phyloP scores from a whole-genome alignment of 2,888 invertebrate genomes.

The Cephus sareptanus region DNA sequence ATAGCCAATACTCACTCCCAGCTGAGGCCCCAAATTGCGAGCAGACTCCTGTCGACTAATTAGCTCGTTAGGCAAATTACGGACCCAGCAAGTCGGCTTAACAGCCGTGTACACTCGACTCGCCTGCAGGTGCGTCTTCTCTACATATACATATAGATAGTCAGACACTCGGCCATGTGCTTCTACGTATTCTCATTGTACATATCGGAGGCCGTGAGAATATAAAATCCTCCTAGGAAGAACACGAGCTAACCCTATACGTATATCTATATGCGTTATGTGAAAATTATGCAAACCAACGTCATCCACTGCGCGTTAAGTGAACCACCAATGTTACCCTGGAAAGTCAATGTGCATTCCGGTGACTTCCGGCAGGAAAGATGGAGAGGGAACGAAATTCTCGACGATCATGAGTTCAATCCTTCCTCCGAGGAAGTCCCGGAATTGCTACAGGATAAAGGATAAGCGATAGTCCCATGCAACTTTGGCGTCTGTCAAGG shows the following conservation, averaged over 20 bases:
- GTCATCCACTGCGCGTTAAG: slow-evolving; percentile 29
- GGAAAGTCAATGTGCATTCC: not conserved
- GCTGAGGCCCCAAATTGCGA: slow-evolving; percentile 12
- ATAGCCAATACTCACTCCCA: not conserved
- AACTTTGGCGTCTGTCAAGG: not conserved
- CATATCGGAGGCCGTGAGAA: slow-evolving; percentile 46
- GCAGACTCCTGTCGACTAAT: slow-evolving; percentile 35
- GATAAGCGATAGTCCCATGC: not conserved
- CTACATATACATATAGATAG: slow-evolving; percentile 17
- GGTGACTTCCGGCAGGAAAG: not conserved
- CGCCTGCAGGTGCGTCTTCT: slow-evolving; percentile 13
- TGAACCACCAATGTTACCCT: not conserved
- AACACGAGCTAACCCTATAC: not conserved
- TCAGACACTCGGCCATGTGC: slow-evolving; percentile 20
- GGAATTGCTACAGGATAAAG: not conserved
- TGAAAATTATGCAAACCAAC: slow-evolving; percentile 51
- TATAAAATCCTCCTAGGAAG: slow-evolving; percentile 12
- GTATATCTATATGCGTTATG: slow-evolving; percentile 33
- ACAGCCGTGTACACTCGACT: slow-evolving; percentile 28
- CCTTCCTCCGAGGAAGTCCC: not conserved
- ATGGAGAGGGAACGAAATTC: not conserved
- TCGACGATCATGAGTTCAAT: not conserved
- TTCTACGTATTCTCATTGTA: slow-evolving; percentile 12
- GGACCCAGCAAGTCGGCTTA: slow-evolving; percentile 33
- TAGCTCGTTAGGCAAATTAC: slow-evolving; percentile 39